Conservation (phyloP, 2,888 invertebrate species). For the Dryobotodes eremita region DNA sequence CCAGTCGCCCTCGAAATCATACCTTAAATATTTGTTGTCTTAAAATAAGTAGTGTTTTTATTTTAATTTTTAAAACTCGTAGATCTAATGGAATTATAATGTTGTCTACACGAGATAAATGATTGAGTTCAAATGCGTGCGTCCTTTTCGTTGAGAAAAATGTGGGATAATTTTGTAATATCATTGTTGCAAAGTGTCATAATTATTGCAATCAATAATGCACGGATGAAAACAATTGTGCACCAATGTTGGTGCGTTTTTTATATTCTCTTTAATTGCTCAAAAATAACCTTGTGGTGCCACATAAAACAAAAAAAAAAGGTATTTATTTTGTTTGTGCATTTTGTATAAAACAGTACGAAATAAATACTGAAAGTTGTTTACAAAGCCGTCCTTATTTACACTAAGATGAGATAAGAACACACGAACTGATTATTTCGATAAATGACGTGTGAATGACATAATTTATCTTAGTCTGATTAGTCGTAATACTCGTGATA, state of each 20-base stretch:
- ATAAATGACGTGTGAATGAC: slow-evolving; percentile 37
- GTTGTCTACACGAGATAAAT: slow-evolving; percentile 38
- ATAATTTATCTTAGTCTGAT: background rate
- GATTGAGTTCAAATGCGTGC: slow-evolving; percentile 43
- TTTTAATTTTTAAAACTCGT: background rate
- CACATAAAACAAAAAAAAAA: background rate
- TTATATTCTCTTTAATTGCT: too few relatives aligned
- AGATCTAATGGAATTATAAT: slow-evolving; percentile 30
- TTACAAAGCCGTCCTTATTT: slow-evolving; percentile 51
- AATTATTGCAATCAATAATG: slow-evolving; percentile 10
- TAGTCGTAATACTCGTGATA: background rate
- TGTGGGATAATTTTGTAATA: slow-evolving; percentile 44
- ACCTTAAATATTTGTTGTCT: background rate
- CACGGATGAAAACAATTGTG: background rate
- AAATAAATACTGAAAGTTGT: slow-evolving; percentile 8
- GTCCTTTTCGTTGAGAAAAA: slow-evolving; percentile 33
- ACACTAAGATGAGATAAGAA: slow-evolving; percentile 43
- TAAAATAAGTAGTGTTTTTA: background rate
- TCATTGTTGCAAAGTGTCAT: slow-evolving; percentile 26
- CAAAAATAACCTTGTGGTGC: too few relatives aligned
- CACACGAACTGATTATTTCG: slow-evolving; percentile 30
- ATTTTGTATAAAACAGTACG: slow-evolving; percentile 33
- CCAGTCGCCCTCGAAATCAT: slow-evolving; percentile 2
- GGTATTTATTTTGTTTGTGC: background rate
- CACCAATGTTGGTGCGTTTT: too few relatives aligned